These are phyloP conservation scores for Neotragus moschatus DNA, from an alignment of 2,113 vertebrate species.

Conservation along the genomic window DNA sequence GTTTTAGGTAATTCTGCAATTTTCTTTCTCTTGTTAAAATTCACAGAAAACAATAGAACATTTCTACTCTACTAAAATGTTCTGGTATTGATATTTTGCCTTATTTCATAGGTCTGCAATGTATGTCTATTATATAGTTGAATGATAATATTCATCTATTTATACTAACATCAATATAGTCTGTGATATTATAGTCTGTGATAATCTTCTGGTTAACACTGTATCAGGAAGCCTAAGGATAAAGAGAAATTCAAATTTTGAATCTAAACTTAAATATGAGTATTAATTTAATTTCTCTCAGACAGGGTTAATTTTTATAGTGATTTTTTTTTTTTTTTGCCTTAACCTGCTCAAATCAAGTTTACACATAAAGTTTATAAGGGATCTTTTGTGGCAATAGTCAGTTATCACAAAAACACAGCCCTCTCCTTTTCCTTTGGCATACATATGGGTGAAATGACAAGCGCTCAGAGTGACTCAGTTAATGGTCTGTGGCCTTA, in stretches of 20 bases:
- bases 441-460: slow-evolving; percentile 28
- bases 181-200: not conserved
- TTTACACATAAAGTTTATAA: not conserved
- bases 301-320: not conserved
- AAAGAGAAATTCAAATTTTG: not conserved
- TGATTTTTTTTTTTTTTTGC: not conserved
- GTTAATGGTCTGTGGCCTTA: slow-evolving; percentile 75
- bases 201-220: not conserved
- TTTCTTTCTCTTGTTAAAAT: not conserved
- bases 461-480: slow-evolving; percentile 65
- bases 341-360: not conserved
- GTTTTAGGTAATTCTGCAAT: not conserved
- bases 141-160: not conserved
- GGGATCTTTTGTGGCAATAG: not conserved
- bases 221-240: not conserved
- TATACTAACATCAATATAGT: not conserved
- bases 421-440: not conserved
- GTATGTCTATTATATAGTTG: not conserved
- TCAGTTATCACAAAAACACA: not conserved
- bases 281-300: not conserved
- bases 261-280: not conserved
- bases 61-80: not conserved
- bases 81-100: not conserved
- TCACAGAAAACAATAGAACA: not conserved
- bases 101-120: not conserved